Base-by-base conservation (phyloP, 2,888 invertebrate species). In the Blera fallax region DNA sequence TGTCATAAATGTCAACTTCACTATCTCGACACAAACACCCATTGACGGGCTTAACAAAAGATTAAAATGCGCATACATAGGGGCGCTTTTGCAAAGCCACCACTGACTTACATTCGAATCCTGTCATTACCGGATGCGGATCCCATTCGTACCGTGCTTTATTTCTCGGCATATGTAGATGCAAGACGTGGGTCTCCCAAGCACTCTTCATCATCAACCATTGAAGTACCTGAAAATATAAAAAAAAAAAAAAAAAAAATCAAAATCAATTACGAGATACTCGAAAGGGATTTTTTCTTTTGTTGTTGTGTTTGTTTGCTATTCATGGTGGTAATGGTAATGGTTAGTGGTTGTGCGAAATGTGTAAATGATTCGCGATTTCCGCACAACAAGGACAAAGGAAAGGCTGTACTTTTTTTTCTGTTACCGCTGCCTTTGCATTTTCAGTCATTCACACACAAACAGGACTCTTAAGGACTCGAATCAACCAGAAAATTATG, bases 401-500 rank as follows among this genome's bases (percentile, higher is more conserved):
- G 64, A 73, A 73, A 56, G 52, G 40, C 67, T 67, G 73, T 29
- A 73, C 45, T 54, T 50, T 34, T 50, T 54, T 58, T 56, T 43
- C 32, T 67, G 3, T 45, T 16, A n/a, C n/a, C n/a, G n/a, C n/a
- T 11, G n/a, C 11, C 1, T 88, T 88, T 27, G 7, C 88, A 89
- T 89, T 89, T 88, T 88, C 89, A 87, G 88, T 90, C 88, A 89
- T 88, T 89, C 87, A 76, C 88, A 43, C 52, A 64, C 48, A 74
- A 88, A 88, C 73, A 67, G 81, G 89, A 89, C 89, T 90, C 91
- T 90, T 89, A 88, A 89, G 89, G 88, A 40, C 88, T 89, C 88
- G 90, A 90, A 88, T 90, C 90, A 90, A 90, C 89, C 90, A 90
- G 89, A 89, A 90, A 90, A 90, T 90, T 91, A 89, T 90, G 90